Percentiles rank a stretch among this genome's conserved stretches.
Conservation (phyloP, 2,113 vertebrate genomes). For the Edolisoma coerulescens region DNA sequence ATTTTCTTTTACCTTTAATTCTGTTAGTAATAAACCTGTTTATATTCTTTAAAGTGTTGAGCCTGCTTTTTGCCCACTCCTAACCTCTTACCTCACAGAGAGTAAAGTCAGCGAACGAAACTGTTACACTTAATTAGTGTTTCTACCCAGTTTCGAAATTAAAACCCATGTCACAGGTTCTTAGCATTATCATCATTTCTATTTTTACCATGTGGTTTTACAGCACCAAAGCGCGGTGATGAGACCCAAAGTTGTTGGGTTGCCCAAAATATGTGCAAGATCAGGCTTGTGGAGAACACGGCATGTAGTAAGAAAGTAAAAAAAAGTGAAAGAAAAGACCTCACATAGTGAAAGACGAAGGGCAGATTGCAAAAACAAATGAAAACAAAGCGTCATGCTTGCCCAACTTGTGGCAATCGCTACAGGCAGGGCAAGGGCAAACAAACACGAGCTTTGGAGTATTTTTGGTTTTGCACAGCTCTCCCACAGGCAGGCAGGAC, state of each 20-base stretch:
- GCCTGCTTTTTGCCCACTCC: too few relatives aligned
- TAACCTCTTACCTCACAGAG: too few relatives aligned
- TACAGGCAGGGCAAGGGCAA: neutral
- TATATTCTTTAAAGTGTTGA: too few relatives aligned
- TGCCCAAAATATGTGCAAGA: accelerated
- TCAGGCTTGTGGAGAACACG: neutral
- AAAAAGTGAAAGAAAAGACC: neutral
- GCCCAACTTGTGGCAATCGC: neutral
- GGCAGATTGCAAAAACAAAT: neutral
- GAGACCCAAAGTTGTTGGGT: neutral
- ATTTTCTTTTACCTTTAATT: too few relatives aligned
- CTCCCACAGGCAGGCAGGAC: neutral
- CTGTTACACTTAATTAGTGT: too few relatives aligned
- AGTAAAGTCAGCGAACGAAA: too few relatives aligned
- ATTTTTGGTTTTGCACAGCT: neutral
- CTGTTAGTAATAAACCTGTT: too few relatives aligned
- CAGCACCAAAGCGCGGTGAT: neutral
- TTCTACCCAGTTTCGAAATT: too few relatives aligned
- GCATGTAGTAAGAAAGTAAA: neutral
- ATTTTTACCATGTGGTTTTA: neutral
- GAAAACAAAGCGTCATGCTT: neutral
- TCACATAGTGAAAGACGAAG: neutral
- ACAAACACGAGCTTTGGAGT: accelerated
- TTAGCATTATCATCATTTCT: neutral
- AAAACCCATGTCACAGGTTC: too few relatives aligned